Base-by-base conservation (phyloP, 2,888 invertebrate genomes). In the Hofmannophila pseudospretella region DNA sequence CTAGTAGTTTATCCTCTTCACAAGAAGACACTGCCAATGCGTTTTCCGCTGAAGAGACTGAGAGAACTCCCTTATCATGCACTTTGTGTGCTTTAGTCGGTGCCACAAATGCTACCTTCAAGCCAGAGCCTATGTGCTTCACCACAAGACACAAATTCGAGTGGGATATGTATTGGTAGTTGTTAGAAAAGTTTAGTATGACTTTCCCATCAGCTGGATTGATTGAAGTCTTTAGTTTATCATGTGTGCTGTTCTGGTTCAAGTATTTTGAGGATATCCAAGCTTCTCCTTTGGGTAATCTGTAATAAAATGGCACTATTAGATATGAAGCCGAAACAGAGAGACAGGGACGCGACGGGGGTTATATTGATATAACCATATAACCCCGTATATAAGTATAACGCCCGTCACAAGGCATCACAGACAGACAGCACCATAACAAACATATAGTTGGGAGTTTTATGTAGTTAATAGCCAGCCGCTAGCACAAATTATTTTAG, bases 1-100 rank as follows among this genome's bases (percentile, higher is more conserved):
- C 74, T 34, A 88, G 60, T 1, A 92, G 64, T 51, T 87, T 87
- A 42, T 90, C 89, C 38, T 82, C 88, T 45, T 88, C 86, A 65
- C 90, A 89, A 37, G 89, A 88, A 7, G 92, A 92, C 9, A 90
- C 88, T 19, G 88, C 90, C 23, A 91, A 68, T 7, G 91, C 90
- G 54, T 89, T 90, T 33, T 87, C 74, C 32, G 90, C 88, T 2
- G 88, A 87, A 50, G 89, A 88, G n/a, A 92, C 64, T 41, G 89
- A 88, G 3, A 88, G 51, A n/a, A 91, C 77, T 67, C 66, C 81
- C 43, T 88, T 84, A 52, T 78, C 57, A 52, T 84, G 82, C 43
- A 89, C 52, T 58, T 77, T 67, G 51, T 85, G 87, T 13, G 65
- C 64, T 54, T 81, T 84, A n/a, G 74, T 74, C 1, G 89, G 82